Conservation (phyloP, 2,797 vertebrate species). For the Aulostomus chinensis region DNA sequence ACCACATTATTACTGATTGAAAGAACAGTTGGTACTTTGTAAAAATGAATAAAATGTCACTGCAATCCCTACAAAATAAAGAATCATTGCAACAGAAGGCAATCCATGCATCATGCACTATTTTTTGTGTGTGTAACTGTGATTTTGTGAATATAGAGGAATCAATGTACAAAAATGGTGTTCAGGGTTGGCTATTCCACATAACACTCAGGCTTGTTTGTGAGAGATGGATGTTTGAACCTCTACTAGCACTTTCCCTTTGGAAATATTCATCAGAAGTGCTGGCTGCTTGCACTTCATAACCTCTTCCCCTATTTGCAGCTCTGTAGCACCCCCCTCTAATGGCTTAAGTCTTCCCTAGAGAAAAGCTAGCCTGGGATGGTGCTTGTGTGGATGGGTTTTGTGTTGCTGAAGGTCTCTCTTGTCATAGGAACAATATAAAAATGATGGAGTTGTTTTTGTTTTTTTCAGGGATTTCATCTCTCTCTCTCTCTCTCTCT, state of each 20-base stretch:
- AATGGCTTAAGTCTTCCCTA: conserved; percentile 75
- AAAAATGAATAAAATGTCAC: too few species aligned
- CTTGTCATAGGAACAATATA: conserved; percentile 78
- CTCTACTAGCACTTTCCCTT: conserved; percentile 55
- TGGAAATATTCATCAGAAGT: conserved; percentile 70
- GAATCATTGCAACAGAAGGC: too few species aligned
- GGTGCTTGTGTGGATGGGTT: conserved; percentile 69
- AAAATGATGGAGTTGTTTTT: conserved; percentile 72
- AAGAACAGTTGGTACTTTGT: too few species aligned
- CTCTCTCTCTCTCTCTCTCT: too few species aligned
- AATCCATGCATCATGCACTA: too few species aligned
- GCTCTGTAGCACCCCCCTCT: conserved; percentile 41
- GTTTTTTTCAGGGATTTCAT: conserved; percentile 50
- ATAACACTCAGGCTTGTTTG: conserved; percentile 48
- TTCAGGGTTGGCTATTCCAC: conserved; percentile 29
- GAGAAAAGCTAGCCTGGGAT: conserved; percentile 67
- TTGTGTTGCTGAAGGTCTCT: conserved; percentile 74
- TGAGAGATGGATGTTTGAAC: conserved; percentile 63
- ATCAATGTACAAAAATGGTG: too few species aligned
- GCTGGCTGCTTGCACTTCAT: conserved; percentile 64
- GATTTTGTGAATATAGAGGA: conserved; percentile 24
- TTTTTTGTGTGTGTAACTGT: too few species aligned
- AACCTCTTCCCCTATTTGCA: conserved; percentile 61
- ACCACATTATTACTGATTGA: too few species aligned
- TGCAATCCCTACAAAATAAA: too few species aligned